Conservation (phyloP, 2,113 vertebrate species). For the Lynx canadensis region DNA sequence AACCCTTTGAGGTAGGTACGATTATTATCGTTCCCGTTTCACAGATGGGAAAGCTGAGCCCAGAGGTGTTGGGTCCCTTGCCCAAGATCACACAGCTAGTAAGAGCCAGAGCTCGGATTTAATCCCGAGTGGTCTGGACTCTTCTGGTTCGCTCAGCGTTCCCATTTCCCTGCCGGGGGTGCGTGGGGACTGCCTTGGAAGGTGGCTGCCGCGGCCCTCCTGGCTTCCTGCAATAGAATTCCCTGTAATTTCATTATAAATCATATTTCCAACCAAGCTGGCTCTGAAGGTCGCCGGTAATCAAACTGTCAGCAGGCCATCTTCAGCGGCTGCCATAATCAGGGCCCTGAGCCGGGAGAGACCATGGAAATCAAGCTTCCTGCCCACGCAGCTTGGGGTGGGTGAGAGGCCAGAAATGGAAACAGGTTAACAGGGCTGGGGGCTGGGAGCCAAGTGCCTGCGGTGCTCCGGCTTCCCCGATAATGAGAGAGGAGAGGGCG, state of each 20-base stretch:
- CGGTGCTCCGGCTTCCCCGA: background rate
- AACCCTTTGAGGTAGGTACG: background rate
- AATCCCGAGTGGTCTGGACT: background rate
- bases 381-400: accelerated
- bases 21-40: background rate
- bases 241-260: constrained; percentile 78
- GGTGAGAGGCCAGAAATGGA: background rate
- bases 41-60: background rate
- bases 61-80: background rate
- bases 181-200: background rate
- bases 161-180: background rate
- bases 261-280: constrained; percentile 66
- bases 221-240: background rate
- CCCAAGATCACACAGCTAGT: background rate
- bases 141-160: background rate
- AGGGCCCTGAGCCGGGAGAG: background rate
- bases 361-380: constrained; percentile 12
- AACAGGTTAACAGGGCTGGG: background rate
- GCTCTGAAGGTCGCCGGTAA: constrained; percentile 78
- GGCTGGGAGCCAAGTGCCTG: background rate
- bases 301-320: constrained; percentile 61
- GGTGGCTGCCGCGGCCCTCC: background rate
- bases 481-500: background rate
- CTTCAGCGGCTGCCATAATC: background rate
- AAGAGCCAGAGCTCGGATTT: background rate